Evolutionary conservation across 2,113 vertebrate genomes (phyloP), one percentile per base, ranked within the genome.

Genomic region (Ellobius talpinus): DNA sequence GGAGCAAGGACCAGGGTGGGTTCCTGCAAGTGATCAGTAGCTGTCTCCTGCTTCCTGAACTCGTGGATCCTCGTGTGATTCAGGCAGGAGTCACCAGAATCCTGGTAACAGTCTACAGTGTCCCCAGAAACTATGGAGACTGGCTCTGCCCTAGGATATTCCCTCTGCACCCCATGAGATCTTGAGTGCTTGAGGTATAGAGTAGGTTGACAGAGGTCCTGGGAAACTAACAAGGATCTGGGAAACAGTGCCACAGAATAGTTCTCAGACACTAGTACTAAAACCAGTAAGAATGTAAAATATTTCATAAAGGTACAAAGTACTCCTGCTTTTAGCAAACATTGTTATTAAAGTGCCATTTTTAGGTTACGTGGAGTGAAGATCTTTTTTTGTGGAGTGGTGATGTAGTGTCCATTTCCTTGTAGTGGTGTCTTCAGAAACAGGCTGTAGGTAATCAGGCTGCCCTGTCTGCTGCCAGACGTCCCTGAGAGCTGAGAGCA

Each of bases 401-500:
- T 96, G 92, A 97, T 36, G 74, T 78, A 92, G 8, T 89, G 97
- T 39, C 76, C 19, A 6, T 84, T 79, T 52, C 97, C 95, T 42
- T 63, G 33, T 12, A 93, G 42, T 0, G 97, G 77, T 0, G 92
- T 55, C 10, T 98, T 98, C 96, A 98, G 86, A 73, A 98, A 98
- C 63, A 98, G 86, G 76, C 98, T 98, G 87, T 81, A 97, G 0
- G 96, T 94, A 4, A 97, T 97, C 84, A 98, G 97, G 7, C 93
- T 92, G 29, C 97, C 96, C 1, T 93, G 96, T 29, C 97, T 89
- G 79, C 97, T 55, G 63, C 94, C 89, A 0, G 97, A 85, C 0
- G 95, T 95, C 68, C 97, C 98, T 42, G 98, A 95, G 73, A 98
- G 97, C 98, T 99, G 93, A 89, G 10, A 66, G 42, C 65, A 65